Conservation (phyloP, 2,113 vertebrate species). For the Halichoerus grypus region DNA sequence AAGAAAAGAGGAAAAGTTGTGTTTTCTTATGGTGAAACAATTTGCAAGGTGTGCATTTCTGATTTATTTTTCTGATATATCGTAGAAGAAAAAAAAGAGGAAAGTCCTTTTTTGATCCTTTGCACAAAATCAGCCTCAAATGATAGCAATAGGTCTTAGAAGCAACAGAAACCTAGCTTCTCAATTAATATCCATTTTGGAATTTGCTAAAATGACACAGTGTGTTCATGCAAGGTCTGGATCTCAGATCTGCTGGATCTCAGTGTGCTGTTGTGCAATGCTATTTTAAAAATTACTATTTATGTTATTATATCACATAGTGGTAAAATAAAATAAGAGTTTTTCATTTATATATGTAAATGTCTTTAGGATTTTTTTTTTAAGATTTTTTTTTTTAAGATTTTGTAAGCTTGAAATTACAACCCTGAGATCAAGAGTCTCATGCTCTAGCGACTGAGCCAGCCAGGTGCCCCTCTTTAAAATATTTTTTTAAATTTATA, state of each 20-base stretch:
- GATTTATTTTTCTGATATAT: background rate
- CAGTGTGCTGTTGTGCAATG: background rate
- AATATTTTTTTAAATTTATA: background rate
- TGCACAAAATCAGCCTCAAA: background rate
- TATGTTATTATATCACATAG: background rate
- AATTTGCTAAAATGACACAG: background rate
- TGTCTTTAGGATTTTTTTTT: background rate
- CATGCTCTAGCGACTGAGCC: slow-evolving; percentile 99
- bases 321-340: background rate
- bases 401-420: slow-evolving; percentile 81
- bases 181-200: background rate
- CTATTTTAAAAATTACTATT: slow-evolving; percentile 5
- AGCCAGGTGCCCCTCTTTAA: slow-evolving; percentile 83
- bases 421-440: slow-evolving; percentile 98
- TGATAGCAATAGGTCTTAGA: background rate
- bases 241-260: background rate
- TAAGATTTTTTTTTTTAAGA: background rate
- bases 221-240: background rate
- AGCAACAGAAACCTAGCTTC: background rate
- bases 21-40: slow-evolving; percentile 8
- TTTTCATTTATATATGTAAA: background rate
- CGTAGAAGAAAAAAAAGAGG: background rate
- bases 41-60: background rate
- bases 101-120: slow-evolving; percentile 9
- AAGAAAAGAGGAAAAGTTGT: slow-evolving; percentile 39